Conservation (phyloP, 2,113 vertebrate genomes). For the Otocyon megalotis region DNA sequence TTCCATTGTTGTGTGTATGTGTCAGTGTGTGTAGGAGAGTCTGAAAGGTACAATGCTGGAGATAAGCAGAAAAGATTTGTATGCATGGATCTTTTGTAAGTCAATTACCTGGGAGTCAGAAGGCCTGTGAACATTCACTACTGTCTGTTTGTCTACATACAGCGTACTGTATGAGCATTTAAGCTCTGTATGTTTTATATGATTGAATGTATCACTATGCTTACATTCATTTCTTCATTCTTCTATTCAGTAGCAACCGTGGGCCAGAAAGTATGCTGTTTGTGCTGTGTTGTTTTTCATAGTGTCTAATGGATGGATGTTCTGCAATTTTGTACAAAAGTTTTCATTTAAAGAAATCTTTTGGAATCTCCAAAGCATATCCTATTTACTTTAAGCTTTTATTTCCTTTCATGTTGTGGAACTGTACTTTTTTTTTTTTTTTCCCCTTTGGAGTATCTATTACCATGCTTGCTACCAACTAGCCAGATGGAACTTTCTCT, state of each 20-base stretch:
- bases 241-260: background rate
- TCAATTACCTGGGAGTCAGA: background rate
- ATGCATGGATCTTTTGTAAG: background rate
- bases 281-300: background rate
- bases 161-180: background rate
- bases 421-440: background rate
- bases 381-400: background rate
- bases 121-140: background rate
- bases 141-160: background rate
- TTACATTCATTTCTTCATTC: background rate
- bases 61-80: background rate
- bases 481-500: background rate
- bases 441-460: background rate
- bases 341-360: conserved; percentile 37
- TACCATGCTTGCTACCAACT: background rate
- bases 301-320: background rate
- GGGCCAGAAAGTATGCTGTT: background rate
- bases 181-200: background rate
- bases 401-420: background rate
- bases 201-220: background rate
- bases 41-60: background rate
- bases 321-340: background rate
- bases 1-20: background rate
- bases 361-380: background rate
- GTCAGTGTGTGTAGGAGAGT: too few relatives aligned